phyloP scores from a whole-genome alignment of 2,113 vertebrate species.

The Seriola dumerili region DNA sequence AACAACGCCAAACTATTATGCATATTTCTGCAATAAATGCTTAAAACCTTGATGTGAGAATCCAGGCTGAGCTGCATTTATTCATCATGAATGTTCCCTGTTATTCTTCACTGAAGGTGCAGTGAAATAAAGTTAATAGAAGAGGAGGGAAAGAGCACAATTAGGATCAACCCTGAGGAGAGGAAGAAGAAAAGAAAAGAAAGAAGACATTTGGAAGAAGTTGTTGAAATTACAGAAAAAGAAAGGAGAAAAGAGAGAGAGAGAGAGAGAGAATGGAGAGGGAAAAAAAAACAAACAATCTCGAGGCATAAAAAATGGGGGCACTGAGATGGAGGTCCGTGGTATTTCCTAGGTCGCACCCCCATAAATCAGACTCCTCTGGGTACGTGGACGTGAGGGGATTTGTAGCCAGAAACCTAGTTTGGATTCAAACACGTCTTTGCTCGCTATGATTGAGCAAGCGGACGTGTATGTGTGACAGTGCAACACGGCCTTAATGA shows the following conservation, averaged over 20 bases:
- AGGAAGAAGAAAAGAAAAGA: slow-evolving; percentile 49
- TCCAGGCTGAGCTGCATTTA: not conserved
- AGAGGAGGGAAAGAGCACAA: not conserved
- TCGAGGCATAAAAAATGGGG: slow-evolving; percentile 79
- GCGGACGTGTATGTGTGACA: slow-evolving; percentile 76
- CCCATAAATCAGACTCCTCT: slow-evolving; percentile 70
- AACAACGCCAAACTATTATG: not conserved
- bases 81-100: not conserved
- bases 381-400: slow-evolving; percentile 65
- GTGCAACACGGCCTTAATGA: slow-evolving; percentile 82
- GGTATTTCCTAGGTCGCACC: slow-evolving; percentile 81
- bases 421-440: slow-evolving; percentile 81
- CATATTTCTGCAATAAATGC: not conserved
- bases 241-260: slow-evolving; percentile 40
- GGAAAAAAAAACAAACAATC: slow-evolving; percentile 63
- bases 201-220: slow-evolving; percentile 3
- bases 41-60: not conserved
- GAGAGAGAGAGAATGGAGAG: slow-evolving; percentile 19
- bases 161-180: not conserved
- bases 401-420: slow-evolving; percentile 78
- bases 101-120: not conserved
- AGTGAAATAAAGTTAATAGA: not conserved
- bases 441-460: slow-evolving; percentile 79
- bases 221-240: slow-evolving; percentile 7
- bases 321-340: slow-evolving; percentile 69